Evolutionary conservation across 2,888 invertebrate species (phyloP).

Genomic region (Cremastobaeus sp.): DNA sequence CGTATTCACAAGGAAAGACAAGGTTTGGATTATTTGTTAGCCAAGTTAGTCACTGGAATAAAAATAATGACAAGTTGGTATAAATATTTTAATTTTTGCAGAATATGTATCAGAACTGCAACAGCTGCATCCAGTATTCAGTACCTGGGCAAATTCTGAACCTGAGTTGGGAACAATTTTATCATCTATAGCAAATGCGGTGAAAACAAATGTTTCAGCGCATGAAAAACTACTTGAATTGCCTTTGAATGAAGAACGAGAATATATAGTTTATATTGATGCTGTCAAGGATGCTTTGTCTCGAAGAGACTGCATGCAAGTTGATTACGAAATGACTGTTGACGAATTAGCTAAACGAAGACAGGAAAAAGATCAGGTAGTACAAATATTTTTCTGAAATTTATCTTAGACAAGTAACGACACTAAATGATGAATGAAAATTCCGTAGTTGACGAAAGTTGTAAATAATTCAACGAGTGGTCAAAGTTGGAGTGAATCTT

Average conservation of each 20-base stretch:
- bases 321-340: constrained; percentile 82
- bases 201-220: constrained; percentile 79
- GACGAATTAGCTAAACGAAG: constrained; percentile 83
- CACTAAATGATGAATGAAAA: too few species aligned
- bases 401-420: too few species aligned
- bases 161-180: constrained; percentile 79
- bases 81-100: constrained; percentile 54
- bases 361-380: constrained; percentile 82
- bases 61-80: constrained; percentile 2
- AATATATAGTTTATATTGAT: constrained; percentile 84
- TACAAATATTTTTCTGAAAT: neutral
- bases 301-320: constrained; percentile 83
- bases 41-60: constrained; percentile 6
- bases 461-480: constrained; percentile 64
- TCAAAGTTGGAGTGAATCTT: constrained; percentile 78
- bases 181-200: constrained; percentile 78
- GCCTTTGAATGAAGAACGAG: constrained; percentile 79
- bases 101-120: constrained; percentile 81
- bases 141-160: constrained; percentile 82
- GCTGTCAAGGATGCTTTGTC: constrained; percentile 83
- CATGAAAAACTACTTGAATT: constrained; percentile 79
- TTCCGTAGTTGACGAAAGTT: constrained; percentile 64
- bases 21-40: constrained; percentile 72
- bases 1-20: constrained; percentile 83
- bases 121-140: constrained; percentile 82